Evolutionary conservation across 2,113 vertebrate genomes (phyloP), one percentile per base, ranked within the genome.

Genomic region (Cinclus mexicanus): DNA sequence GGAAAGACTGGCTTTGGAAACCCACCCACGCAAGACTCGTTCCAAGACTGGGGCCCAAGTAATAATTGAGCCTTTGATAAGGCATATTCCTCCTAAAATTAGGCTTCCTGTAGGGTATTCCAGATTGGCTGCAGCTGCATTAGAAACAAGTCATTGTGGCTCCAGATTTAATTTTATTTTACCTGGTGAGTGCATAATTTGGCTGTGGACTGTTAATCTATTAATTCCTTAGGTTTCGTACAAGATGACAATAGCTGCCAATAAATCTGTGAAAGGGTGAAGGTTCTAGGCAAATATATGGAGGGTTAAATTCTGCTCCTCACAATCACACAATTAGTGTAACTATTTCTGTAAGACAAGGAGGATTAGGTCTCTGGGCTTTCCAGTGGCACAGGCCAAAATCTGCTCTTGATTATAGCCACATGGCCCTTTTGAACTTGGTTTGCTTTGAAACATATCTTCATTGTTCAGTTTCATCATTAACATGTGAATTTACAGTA

Each of bases 271-370:
- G 9, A 26, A 68, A 68, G 20, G 23, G 44, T 1, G 1, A 55
- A 33, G 26, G 14, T 69, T 70, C n/a, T 35, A 29, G 61, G 69
- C 20, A 64, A 42, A 65, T 52, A 5, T 35, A 23, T 28, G 37
- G 37, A 81, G 82, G 44, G 56, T 92, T 95, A 89, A 91, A 53
- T 89, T 93, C 76, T 89, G 52, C 9, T 39, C 56, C 14, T 56
- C 5, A 4, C 68, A 80, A 7, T 95, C 67, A 63, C 50, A 77
- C 93, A 89, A 88, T 94, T 94, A 93, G 85, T 57, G 92, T 87
- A 49, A 90, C 87, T 95, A 82, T 95, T 95, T 87, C 90, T 93
- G 90, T 96, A 68, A 68, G 75, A 46, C 80, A 88, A 96, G 95
- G 79, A 95, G 85, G 91, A 93, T 96, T 93, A 95, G 63, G 26